Evolutionary conservation across 2,888 invertebrate genomes (phyloP), one percentile per base, ranked within the genome.

Genomic region (Tenthredo amoena): DNA sequence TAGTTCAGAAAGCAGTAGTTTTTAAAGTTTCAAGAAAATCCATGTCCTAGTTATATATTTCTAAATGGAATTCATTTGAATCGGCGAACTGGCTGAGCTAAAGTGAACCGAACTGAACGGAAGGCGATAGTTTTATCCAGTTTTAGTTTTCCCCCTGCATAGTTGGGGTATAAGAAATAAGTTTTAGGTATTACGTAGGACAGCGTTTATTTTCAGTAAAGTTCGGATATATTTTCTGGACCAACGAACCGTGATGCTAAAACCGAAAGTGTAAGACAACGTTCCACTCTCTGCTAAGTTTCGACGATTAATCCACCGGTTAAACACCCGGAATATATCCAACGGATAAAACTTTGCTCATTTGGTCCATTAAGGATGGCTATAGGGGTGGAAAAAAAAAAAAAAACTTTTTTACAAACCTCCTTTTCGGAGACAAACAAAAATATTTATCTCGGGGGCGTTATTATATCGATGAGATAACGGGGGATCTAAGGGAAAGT

Each of bases 261-360:
- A 55, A 34, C 47, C 18, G 21, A 43, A 77, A 77, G 31, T 55
- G 31, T 55, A 77, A 55, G 34, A 31, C 43, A 43, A 21, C 74
- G 26, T 26, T 31, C 55, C 9, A 37, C n/a, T 72, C 15, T 34
- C 71, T 21, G n/a, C 9, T 40, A 43, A 74, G 43, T 43, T 77
- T 34, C 77, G 5, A 34, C 50, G 50, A 77, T 77, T 77, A 77
- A 77, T 55, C 77, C 77, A 47, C 26, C 55, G 50, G 55, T 50
- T 77, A 50, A 55, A 47, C 77, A 55, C 50, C 26, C 77, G 55
- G 21, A 77, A 77, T 77, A 18, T 68, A 34, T 68, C 34, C 7
- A 55, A 43, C 15, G 50, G 1, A 5, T 7, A n/a, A 47, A 50
- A 34, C 26, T 50, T 26, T 50, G 0, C 31, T 47, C 62, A 26